phyloP scores from a whole-genome alignment of 2,797 vertebrate genomes.

The Hippocampus kuda region DNA sequence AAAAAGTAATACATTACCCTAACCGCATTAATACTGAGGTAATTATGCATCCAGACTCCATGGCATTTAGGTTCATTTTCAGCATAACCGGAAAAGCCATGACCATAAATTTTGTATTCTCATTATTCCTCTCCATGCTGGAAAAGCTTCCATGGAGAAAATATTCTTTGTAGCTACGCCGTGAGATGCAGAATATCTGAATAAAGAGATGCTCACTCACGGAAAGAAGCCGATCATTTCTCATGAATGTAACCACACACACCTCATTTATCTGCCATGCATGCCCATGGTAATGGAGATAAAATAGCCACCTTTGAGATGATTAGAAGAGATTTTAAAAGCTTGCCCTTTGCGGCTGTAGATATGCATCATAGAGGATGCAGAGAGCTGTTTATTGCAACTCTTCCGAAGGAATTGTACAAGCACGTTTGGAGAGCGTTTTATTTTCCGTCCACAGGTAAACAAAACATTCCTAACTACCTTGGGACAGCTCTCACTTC shows the following conservation, averaged over 20 bases:
- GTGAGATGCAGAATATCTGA: slow-evolving; percentile 11
- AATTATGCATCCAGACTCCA: not conserved
- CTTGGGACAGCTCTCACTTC: slow-evolving; percentile 37
- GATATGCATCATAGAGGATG: not conserved
- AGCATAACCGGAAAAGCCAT: not conserved
- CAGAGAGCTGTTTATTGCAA: slow-evolving; percentile 3
- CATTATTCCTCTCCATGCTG: slow-evolving; percentile 17
- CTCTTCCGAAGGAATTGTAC: slow-evolving; percentile 14
- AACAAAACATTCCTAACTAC: slow-evolving; percentile 28
- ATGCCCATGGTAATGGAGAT: not conserved
- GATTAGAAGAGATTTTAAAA: slow-evolving; percentile 10
- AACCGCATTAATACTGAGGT: not conserved
- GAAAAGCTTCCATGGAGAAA: slow-evolving; percentile 17
- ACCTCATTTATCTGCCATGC: not conserved
- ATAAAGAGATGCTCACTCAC: slow-evolving; percentile 21
- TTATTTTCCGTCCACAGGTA: slow-evolving; percentile 37
- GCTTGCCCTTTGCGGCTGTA: slow-evolving; percentile 9
- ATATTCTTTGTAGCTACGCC: slow-evolving; percentile 7
- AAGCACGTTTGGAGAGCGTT: slow-evolving; percentile 9
- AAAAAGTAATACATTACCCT: not conserved
- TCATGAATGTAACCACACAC: not conserved
- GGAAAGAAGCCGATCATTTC: not conserved
- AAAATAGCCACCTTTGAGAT: not conserved
- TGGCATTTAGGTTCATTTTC: not conserved
- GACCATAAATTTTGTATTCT: not conserved